phyloP scores from a whole-genome alignment of 1,140 invertebrate species.

The Calephelis nemesis region DNA sequence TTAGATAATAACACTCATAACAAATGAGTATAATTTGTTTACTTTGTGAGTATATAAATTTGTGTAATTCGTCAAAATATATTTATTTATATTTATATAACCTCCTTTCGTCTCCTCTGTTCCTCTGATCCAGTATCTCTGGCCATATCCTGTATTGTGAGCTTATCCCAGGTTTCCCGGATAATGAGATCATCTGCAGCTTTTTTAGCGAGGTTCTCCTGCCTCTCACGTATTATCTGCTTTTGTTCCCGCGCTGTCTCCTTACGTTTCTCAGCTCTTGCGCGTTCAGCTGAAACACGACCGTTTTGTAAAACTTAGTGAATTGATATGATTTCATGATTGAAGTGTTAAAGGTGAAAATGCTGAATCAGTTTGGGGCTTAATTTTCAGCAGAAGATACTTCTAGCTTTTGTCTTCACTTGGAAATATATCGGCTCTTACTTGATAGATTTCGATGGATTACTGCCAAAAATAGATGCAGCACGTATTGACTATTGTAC shows the following conservation, averaged over 20 bases:
- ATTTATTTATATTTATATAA: slow-evolving; percentile 17
- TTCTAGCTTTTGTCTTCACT: too few relatives aligned
- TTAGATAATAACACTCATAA: too few relatives aligned
- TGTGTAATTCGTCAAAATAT: too few relatives aligned
- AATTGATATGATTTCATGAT: too few relatives aligned
- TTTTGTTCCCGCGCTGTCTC: slow-evolving; percentile 43
- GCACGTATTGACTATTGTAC: too few relatives aligned
- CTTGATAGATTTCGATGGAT: too few relatives aligned
- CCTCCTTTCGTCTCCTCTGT: slow-evolving; percentile 45
- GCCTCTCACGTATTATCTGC: slow-evolving; percentile 40
- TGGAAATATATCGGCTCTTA: too few relatives aligned
- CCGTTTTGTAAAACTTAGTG: neutral
- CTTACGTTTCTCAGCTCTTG: slow-evolving; percentile 40
- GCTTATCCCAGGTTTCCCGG: slow-evolving; percentile 52
- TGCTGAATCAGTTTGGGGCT: too few relatives aligned
- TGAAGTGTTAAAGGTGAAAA: neutral
- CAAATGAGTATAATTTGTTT: too few relatives aligned
- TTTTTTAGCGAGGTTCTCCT: slow-evolving; percentile 35
- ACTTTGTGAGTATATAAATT: too few relatives aligned
- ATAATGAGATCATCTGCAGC: slow-evolving; percentile 41
- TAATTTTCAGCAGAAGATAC: too few relatives aligned
- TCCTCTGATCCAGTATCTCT: slow-evolving; percentile 38
- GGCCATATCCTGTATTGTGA: slow-evolving; percentile 47
- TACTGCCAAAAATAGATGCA: too few relatives aligned
- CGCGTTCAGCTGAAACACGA: slow-evolving; percentile 40